Conservation (phyloP, 1,140 invertebrate species). For the Drosophila mauritiana region DNA sequence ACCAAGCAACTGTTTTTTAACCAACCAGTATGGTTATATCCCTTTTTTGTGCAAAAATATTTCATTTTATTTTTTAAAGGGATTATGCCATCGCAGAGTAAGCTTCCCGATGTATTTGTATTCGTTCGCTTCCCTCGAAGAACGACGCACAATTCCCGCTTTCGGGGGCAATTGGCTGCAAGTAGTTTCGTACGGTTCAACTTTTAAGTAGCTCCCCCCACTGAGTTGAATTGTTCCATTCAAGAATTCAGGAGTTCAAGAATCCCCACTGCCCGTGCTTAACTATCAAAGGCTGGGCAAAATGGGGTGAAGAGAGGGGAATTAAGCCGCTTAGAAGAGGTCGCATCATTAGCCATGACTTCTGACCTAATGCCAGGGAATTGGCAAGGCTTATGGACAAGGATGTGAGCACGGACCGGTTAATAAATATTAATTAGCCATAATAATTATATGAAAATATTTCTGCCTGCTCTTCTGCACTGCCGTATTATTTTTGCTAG, state of each 20-base stretch:
- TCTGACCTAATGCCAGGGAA: constrained; percentile 9
- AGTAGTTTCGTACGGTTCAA: not conserved
- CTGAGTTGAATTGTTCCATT: constrained; percentile 5
- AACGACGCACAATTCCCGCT: not conserved
- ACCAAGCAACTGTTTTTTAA: too few species aligned
- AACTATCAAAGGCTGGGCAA: not conserved
- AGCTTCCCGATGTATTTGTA: not conserved
- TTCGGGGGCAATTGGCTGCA: not conserved
- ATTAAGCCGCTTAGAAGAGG: constrained; percentile 46
- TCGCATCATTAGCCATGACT: constrained; percentile 50
- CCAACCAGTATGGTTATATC: too few species aligned
- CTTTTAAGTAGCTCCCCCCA: constrained; percentile 9
- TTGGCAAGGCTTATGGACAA: constrained; percentile 16
- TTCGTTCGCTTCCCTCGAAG: not conserved
- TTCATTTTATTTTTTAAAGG: too few species aligned
- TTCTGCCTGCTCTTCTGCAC: not conserved
- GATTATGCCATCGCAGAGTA: not conserved
- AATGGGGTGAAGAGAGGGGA: not conserved
- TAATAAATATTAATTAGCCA: constrained; percentile 78
- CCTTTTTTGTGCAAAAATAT: too few species aligned
- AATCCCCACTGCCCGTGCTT: not conserved
- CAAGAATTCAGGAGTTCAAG: not conserved
- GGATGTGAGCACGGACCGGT: constrained; percentile 13
- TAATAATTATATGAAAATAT: constrained; percentile 70
- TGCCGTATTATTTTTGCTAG: constrained; percentile 6